Evolutionary conservation across 1,140 invertebrate genomes (phyloP).

Genomic region (Pristionchus pacificus): DNA sequence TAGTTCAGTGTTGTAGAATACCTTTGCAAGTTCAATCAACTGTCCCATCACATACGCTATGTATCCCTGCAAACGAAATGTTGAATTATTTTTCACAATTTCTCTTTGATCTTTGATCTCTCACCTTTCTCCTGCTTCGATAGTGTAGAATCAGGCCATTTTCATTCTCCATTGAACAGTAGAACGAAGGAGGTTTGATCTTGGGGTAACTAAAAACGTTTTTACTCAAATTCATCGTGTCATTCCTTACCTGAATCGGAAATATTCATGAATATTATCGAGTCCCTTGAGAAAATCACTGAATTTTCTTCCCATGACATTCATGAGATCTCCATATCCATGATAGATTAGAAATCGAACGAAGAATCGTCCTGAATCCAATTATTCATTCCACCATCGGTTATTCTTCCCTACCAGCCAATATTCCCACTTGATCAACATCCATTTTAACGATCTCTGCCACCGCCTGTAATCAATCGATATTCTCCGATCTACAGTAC

Average conservation of each 20-base stretch:
- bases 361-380: slow-evolving; percentile 13
- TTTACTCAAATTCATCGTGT: no score
- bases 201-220: slow-evolving; percentile 28
- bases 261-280: slow-evolving; percentile 31
- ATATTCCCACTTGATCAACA: slow-evolving; percentile 25
- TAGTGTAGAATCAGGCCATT: slow-evolving; percentile 29
- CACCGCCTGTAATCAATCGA: slow-evolving; percentile 7
- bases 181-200: slow-evolving; percentile 23
- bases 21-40: slow-evolving; percentile 18
- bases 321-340: slow-evolving; percentile 30
- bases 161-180: slow-evolving; percentile 24
- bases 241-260: slow-evolving; percentile 25
- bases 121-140: neutral
- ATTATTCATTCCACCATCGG: no score
- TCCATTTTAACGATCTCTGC: slow-evolving; percentile 22
- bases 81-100: neutral
- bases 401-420: slow-evolving; percentile 17
- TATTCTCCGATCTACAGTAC: no score
- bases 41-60: slow-evolving; percentile 29
- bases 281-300: slow-evolving; percentile 30
- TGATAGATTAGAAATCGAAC: slow-evolving; percentile 26
- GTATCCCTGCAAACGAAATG: slow-evolving; percentile 17
- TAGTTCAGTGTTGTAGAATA: slow-evolving; percentile 24
- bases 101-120: neutral
- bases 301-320: slow-evolving; percentile 29